Percentiles rank a stretch among this genome's conserved stretches.
phyloP scores from a whole-genome alignment of 2,888 invertebrate species.

The Drosophila mayaguana region DNA sequence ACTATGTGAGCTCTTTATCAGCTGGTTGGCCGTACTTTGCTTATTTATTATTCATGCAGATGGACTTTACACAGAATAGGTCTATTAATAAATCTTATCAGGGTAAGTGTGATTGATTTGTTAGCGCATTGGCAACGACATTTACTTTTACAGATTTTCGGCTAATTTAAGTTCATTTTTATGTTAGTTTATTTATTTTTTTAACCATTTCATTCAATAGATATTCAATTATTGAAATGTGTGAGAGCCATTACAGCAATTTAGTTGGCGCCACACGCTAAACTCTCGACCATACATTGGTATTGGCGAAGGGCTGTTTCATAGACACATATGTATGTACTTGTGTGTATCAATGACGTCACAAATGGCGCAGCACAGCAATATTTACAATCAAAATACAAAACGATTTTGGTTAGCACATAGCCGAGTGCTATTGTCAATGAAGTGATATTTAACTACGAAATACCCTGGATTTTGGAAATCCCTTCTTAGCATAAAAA shows the following conservation, averaged over 20 bases:
- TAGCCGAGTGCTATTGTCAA: conserved; percentile 39
- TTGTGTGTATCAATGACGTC: conserved; percentile 39
- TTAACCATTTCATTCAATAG: not conserved
- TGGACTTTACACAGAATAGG: conserved; percentile 3
- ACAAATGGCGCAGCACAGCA: conserved; percentile 53
- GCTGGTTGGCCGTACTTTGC: not conserved
- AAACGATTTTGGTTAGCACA: conserved; percentile 7
- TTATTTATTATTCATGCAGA: conserved; percentile 8
- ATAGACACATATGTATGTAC: not conserved
- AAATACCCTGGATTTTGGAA: conserved; percentile 30
- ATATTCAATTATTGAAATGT: conserved; percentile 9
- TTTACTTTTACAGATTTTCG: not conserved
- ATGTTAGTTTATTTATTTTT: not conserved
- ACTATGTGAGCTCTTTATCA: conserved; percentile 10
- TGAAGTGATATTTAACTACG: accelerated
- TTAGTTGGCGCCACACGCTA: conserved; percentile 19
- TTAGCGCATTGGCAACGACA: not conserved
- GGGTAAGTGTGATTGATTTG: conserved; percentile 8
- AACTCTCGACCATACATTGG: conserved; percentile 31
- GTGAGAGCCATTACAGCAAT: conserved; percentile 5
- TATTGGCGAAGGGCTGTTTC: conserved; percentile 13
- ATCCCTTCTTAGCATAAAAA: too few species aligned
- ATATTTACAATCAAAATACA: conserved; percentile 45
- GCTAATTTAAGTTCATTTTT: not conserved
- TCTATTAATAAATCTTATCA: conserved; percentile 34